A percentile compares a stretch with the other conserved stretches of the same genome.
phyloP scores from a whole-genome alignment of 2,797 vertebrate species.

The Squalus acanthias region DNA sequence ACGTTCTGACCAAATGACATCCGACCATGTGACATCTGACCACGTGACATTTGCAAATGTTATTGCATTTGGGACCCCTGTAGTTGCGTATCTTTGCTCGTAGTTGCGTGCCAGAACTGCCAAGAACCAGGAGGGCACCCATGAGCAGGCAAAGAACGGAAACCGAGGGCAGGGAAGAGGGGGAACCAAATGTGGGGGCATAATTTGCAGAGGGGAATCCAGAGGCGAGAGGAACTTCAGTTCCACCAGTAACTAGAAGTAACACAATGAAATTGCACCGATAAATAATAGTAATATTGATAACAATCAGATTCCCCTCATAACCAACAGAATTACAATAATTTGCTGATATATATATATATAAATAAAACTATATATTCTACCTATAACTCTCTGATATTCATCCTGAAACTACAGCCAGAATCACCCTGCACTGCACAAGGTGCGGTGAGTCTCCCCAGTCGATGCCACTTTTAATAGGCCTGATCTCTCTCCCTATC shows the following conservation, averaged over 20 bases:
- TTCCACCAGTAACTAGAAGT: background rate
- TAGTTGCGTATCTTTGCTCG: background rate
- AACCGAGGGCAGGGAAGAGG: background rate
- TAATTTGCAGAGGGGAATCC: background rate
- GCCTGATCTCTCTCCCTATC: background rate
- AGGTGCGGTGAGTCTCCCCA: background rate
- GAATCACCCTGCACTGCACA: background rate
- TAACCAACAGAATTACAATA: too few species aligned
- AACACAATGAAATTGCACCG: background rate
- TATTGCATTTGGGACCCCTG: background rate
- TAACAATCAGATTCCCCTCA: background rate
- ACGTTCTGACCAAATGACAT: background rate
- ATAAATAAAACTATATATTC: background rate
- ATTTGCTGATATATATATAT: background rate
- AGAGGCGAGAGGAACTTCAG: background rate
- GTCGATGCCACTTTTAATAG: background rate
- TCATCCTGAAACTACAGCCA: background rate
- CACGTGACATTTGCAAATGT: background rate
- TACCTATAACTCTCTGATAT: too few species aligned
- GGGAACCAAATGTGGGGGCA: background rate
- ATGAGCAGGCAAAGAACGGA: background rate
- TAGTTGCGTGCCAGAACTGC: background rate
- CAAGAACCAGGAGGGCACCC: background rate
- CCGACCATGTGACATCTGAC: background rate
- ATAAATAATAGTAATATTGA: background rate